Evolutionary conservation across 2,797 vertebrate species (phyloP).

Genomic region (Pangasius krempfi): DNA sequence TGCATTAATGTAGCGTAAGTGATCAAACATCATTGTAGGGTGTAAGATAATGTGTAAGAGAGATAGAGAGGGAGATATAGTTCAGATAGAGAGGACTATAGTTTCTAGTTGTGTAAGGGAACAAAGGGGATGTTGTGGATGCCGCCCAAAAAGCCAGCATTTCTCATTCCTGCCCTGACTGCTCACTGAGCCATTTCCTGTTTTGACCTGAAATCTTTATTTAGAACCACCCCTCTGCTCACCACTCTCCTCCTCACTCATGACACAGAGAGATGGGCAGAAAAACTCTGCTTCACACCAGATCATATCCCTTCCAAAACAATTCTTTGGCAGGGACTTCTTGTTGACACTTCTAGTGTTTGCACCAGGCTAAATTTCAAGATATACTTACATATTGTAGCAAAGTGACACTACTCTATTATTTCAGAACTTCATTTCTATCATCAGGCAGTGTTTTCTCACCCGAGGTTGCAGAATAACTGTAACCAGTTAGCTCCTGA

Average conservation of each 20-base stretch:
- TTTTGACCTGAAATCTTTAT: conserved; percentile 99
- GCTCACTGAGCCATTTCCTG: conserved; percentile 99
- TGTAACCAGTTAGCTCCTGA: conserved; percentile 24
- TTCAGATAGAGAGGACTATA: conserved; percentile 43
- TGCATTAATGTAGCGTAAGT: conserved; percentile 39
- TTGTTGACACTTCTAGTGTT: conserved; percentile 34
- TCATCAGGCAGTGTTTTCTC: conserved; percentile 27
- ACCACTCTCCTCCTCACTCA: conserved; percentile 73
- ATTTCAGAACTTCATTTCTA: conserved; percentile 12
- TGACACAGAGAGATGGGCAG: conserved; percentile 67
- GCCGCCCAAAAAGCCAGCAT: conserved; percentile 78
- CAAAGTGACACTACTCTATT: not conserved
- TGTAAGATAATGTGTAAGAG: conserved; percentile 35
- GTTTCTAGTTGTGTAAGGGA: conserved; percentile 58
- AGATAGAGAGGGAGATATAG: conserved; percentile 15
- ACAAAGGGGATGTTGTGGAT: conserved; percentile 85
- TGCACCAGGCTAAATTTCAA: conserved; percentile 21
- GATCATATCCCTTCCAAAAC: conserved; percentile 34
- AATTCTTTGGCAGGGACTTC: conserved; percentile 32
- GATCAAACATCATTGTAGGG: conserved; percentile 36
- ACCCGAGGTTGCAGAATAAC: conserved; percentile 31
- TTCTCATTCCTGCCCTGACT: conserved; percentile 92
- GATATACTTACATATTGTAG: conserved; percentile 14
- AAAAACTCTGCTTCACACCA: conserved; percentile 59
- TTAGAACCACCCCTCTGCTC: conserved; percentile 90